Evolutionary conservation across 2,888 invertebrate genomes (phyloP), one percentile per base, ranked within the genome.

Genomic region (Amphipoea oculea): DNA sequence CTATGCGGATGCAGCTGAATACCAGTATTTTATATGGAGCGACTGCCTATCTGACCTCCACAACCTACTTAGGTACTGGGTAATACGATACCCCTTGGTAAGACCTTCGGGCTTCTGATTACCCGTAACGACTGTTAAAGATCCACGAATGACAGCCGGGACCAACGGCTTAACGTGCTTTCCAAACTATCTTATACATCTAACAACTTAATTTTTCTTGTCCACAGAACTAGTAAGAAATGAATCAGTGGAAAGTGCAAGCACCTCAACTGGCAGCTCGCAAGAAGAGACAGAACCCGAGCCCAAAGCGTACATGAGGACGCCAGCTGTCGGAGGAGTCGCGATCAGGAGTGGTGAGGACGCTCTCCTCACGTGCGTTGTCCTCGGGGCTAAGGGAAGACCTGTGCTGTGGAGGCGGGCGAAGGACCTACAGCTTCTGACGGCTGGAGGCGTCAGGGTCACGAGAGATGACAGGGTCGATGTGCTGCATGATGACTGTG

Each of bases 291-390:
- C 45, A 4, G 87, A 93, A 4, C 68, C 80, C 0, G 94, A 94
- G 29, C 92, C 94, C 0, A 95, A 92, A 78, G 94, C 94, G 0
- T 96, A 95, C 93, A 97, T 97, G 97, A 88, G 93, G 45, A 94
- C 96, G 0, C 96, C 96, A 0, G 91, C 93, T 0, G 73, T 84
- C 5, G 95, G 95, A 0, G 95, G 95, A 0, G 95, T 96, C 0
- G 92, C 95, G 0, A 96, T 96, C 29, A 92, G 93, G 88, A 94
- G 93, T 75, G 98, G 98, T 20, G 98, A 98, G 89, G 98, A 98
- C 92, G 98, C 98, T 4, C 96, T 98, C 65, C 97, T 99, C 72
- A 98, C 98, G 20, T 99, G 99, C 93, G 98, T 98, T 77, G 98
- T 98, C 54, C 96, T 98, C 54, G 97, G 98, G 54, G 97, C 97